These are phyloP conservation scores for Cyrtonyx montezumae DNA, from an alignment of 2,113 vertebrate genomes.

Conservation along the genomic window DNA sequence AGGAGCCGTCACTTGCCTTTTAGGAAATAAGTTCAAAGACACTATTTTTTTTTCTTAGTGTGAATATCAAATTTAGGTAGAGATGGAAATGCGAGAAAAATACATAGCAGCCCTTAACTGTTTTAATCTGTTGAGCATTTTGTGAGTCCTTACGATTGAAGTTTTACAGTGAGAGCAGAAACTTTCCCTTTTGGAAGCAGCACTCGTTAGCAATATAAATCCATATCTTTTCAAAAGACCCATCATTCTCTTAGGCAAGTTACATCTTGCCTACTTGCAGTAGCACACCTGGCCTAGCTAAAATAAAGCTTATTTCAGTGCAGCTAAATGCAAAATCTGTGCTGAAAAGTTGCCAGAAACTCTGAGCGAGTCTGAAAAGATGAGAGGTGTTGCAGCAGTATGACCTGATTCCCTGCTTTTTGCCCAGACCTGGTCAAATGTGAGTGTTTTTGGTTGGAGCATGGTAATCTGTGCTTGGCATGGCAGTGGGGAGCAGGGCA, in stretches of 20 bases:
- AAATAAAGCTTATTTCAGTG: not conserved
- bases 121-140: not conserved
- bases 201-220: not conserved
- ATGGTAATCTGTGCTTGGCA: not conserved
- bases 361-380: not conserved
- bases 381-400: not conserved
- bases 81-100: not conserved
- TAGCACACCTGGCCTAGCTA: slow-evolving; percentile 2
- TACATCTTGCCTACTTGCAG: not conserved
- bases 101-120: not conserved
- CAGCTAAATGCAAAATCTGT: not conserved
- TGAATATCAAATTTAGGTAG: not conserved
- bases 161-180: not conserved
- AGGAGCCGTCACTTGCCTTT: not conserved
- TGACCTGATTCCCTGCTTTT: accelerated
- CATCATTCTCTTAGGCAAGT: slow-evolving; percentile 2
- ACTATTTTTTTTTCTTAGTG: not conserved
- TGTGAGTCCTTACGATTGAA: not conserved
- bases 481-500: not conserved
- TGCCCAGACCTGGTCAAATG: not conserved
- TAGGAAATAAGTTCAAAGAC: not conserved
- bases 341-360: not conserved
- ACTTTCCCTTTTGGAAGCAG: not conserved
- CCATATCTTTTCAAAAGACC: not conserved
- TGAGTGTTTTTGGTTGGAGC: not conserved